phyloP scores from a whole-genome alignment of 64 coral and sea anemone genomes.

The Platygyra sinensis region DNA sequence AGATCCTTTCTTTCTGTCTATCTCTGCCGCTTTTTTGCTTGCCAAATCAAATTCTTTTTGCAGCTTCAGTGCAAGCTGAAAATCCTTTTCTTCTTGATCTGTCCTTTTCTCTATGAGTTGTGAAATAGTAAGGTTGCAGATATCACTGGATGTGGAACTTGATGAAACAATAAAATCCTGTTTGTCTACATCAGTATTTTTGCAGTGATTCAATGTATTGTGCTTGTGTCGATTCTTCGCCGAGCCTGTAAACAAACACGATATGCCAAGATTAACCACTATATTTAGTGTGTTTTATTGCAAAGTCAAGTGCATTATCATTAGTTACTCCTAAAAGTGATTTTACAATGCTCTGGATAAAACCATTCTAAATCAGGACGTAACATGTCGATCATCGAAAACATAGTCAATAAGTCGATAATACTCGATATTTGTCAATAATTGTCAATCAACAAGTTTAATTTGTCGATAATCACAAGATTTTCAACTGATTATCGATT shows the following conservation, averaged over 20 bases:
- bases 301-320: no score
- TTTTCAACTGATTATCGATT: no score
- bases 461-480: no score
- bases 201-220: not conserved
- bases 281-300: not conserved
- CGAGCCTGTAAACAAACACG: not conserved
- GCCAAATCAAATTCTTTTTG: constrained; percentile 78
- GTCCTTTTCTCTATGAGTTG: constrained; percentile 53
- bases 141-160: constrained; percentile 35
- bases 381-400: no score
- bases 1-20: constrained; percentile 75
- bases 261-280: not conserved
- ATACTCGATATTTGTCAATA: no score
- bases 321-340: no score
- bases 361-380: no score
- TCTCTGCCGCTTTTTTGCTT: not conserved
- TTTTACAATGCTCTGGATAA: no score
- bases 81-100: constrained; percentile 82
- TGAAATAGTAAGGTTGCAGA: constrained; percentile 14
- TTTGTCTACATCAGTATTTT: not conserved
- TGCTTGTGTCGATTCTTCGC: not conserved
- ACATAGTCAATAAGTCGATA: no score
- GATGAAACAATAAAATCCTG: not conserved
- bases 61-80: constrained; percentile 76
- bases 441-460: no score